These are phyloP conservation scores for Darevskia mixta DNA, from an alignment of 2,797 vertebrate species.

Conservation along the genomic window DNA sequence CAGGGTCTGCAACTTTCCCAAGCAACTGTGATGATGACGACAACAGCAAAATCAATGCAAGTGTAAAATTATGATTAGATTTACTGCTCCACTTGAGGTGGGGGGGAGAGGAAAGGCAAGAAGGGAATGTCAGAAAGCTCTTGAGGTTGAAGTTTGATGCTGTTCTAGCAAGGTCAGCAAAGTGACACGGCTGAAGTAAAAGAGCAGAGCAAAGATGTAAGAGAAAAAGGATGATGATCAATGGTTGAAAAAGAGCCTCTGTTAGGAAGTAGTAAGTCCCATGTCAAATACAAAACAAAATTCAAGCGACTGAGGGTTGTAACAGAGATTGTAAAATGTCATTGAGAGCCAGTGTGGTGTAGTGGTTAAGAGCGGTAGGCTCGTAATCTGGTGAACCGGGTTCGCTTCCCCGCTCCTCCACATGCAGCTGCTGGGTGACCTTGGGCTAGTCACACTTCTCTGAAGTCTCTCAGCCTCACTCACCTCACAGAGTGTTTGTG, in stretches of 20 bases:
- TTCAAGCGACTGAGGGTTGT: conserved; percentile 12
- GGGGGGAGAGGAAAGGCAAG: conserved; percentile 22
- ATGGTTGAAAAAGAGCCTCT: conserved; percentile 17
- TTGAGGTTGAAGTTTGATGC: conserved; percentile 45
- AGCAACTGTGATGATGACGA: not conserved
- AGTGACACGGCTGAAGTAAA: conserved; percentile 43
- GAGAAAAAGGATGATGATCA: not conserved
- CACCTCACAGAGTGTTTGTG: no score
- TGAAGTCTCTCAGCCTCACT: no score
- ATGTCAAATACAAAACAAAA: conserved; percentile 3
- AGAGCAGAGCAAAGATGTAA: not conserved
- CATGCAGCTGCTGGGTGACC: no score
- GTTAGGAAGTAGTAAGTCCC: conserved; percentile 10
- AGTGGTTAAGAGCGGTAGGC: no score
- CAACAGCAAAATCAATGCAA: conserved; percentile 6
- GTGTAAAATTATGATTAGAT: conserved; percentile 24
- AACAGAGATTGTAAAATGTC: not conserved
- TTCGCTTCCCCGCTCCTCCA: no score
- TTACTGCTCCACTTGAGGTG: not conserved
- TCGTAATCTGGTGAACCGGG: no score
- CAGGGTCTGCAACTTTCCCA: conserved; percentile 34
- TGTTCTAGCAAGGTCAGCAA: conserved; percentile 35
- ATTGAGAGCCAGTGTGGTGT: not conserved
- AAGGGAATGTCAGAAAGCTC: conserved; percentile 34
- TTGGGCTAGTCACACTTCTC: no score